Conservation (phyloP, 2,888 invertebrate species). For the Clistopyga incitator region DNA sequence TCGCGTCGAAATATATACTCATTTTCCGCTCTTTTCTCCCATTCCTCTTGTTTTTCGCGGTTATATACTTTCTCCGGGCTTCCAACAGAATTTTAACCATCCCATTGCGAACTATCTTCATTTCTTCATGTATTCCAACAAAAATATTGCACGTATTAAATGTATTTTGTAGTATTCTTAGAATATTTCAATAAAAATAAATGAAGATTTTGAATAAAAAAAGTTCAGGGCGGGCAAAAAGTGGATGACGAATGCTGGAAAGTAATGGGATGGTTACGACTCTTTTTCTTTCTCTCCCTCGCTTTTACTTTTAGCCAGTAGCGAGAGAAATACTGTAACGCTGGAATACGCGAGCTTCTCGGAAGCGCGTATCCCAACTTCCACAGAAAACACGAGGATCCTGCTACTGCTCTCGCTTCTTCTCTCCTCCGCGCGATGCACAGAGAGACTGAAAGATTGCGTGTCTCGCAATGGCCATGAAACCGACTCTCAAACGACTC, state of each 20-base stretch:
- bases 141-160: too few relatives aligned
- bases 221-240: too few relatives aligned
- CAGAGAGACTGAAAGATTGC: constrained; percentile 67
- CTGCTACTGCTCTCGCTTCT: constrained; percentile 53
- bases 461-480: constrained; percentile 65
- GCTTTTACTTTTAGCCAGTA: constrained; percentile 6
- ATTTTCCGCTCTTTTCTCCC: constrained; percentile 57
- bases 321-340: constrained; percentile 55
- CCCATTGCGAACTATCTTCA: background rate
- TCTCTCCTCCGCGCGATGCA: constrained; percentile 64
- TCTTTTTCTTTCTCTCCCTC: background rate
- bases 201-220: too few relatives aligned
- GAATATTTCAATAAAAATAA: too few relatives aligned
- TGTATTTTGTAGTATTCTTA: too few relatives aligned
- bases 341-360: constrained; percentile 65
- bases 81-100: constrained; percentile 19
- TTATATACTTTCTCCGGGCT: background rate
- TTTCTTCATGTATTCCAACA: too few relatives aligned
- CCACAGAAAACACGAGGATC: constrained; percentile 74
- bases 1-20: constrained; percentile 42
- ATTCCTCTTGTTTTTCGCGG: constrained; percentile 12
- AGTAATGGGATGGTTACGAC: background rate
- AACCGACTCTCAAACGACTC: constrained; percentile 62
- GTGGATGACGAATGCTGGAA: too few relatives aligned
- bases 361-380: constrained; percentile 62